phyloP scores from a whole-genome alignment of 1,140 invertebrate species.

The Colletes gigas region DNA sequence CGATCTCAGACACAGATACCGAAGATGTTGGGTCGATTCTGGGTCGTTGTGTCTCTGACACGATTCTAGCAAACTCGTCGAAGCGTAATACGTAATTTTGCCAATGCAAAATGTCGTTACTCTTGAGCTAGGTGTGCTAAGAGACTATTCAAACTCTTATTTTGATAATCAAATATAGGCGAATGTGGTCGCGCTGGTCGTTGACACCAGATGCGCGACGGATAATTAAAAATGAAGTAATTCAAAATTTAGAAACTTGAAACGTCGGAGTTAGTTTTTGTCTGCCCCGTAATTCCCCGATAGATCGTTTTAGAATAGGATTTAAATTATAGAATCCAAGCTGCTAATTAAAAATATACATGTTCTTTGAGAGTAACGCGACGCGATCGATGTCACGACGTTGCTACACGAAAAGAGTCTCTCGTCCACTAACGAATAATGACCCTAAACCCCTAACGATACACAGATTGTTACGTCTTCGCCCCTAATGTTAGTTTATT shows the following conservation, averaged over 20 bases:
- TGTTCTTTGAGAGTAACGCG: too few species aligned
- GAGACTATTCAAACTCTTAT: neutral
- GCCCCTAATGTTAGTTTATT: too few species aligned
- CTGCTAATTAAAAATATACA: too few species aligned
- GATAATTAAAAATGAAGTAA: neutral
- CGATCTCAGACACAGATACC: neutral
- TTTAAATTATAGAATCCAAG: too few species aligned
- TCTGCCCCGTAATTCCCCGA: too few species aligned
- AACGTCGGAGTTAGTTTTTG: too few species aligned
- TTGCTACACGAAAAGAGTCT: too few species aligned
- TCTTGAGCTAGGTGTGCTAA: neutral
- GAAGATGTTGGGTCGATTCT: neutral
- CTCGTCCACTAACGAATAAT: too few species aligned
- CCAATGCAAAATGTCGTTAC: slow-evolving; percentile 4
- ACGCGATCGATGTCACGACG: too few species aligned
- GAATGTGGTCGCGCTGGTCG: neutral
- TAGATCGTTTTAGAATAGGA: too few species aligned
- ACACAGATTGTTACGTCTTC: too few species aligned
- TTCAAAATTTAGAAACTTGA: neutral
- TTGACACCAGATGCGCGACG: neutral
- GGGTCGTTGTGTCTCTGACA: neutral
- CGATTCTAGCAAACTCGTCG: slow-evolving; percentile 10
- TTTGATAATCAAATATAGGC: neutral
- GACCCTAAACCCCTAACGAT: too few species aligned
- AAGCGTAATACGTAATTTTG: slow-evolving; percentile 18